Percentiles rank a stretch among this genome's conserved stretches.
These are phyloP conservation scores for Micrasema minimum DNA, from an alignment of 1,140 invertebrate genomes.

Conservation along the genomic window DNA sequence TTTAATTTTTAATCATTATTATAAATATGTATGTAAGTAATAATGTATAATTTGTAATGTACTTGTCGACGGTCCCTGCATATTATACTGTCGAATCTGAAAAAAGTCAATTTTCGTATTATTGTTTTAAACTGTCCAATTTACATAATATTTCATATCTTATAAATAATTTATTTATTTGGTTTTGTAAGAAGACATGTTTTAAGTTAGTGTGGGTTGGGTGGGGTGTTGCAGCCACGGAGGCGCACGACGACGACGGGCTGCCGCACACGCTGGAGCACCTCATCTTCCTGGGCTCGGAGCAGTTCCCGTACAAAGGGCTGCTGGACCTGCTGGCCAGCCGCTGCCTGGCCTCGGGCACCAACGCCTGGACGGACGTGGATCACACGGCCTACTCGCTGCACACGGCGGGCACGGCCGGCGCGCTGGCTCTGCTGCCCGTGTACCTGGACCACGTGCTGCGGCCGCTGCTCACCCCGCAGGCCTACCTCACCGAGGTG, in stretches of 20 bases:
- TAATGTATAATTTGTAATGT: too few relatives aligned
- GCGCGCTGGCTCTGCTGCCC: constrained; percentile 88
- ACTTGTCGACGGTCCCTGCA: too few relatives aligned
- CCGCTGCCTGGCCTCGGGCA: constrained; percentile 88
- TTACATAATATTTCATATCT: too few relatives aligned
- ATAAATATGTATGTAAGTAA: too few relatives aligned
- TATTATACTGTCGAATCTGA: too few relatives aligned
- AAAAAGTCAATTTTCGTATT: too few relatives aligned
- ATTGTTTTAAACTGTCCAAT: too few relatives aligned
- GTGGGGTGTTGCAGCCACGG: constrained; percentile 74
- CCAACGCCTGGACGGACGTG: constrained; percentile 86
- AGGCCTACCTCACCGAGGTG: constrained; percentile 88
- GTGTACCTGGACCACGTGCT: constrained; percentile 93
- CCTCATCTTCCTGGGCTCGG: constrained; percentile 90
- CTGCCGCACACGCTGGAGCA: constrained; percentile 93
- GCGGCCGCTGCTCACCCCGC: constrained; percentile 82
- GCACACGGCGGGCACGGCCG: constrained; percentile 85
- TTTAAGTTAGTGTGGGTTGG: too few relatives aligned
- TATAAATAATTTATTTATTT: too few relatives aligned
- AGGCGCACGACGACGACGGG: constrained; percentile 91
- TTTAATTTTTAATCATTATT: too few relatives aligned
- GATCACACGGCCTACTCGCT: constrained; percentile 93
- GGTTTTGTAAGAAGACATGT: too few relatives aligned
- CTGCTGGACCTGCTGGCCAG: constrained; percentile 89
- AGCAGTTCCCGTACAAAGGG: constrained; percentile 91